These are phyloP conservation scores for Heliconius hermathena DNA, from an alignment of 1,140 invertebrate genomes.

Conservation along the genomic window DNA sequence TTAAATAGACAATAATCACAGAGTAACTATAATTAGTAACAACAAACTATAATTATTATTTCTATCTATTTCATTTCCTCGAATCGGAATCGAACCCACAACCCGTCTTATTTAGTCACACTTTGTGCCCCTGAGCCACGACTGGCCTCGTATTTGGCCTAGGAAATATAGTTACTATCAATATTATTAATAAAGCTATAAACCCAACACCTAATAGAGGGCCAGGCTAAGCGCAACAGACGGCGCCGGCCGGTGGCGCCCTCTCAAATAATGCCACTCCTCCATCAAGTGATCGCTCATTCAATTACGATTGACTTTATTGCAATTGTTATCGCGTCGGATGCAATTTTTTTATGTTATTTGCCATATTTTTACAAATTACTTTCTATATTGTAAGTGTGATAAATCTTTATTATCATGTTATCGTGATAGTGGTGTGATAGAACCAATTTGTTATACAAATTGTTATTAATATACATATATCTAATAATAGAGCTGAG, in stretches of 20 bases:
- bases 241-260: slow-evolving; percentile 42
- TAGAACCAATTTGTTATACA: neutral
- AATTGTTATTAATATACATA: too few species aligned
- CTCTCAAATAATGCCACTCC: slow-evolving; percentile 43
- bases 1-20: too few species aligned
- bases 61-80: too few species aligned
- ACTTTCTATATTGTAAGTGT: neutral
- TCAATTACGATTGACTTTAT: slow-evolving; percentile 49
- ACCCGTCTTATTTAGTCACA: too few species aligned
- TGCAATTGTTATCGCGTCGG: slow-evolving; percentile 41
- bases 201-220: neutral
- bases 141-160: too few species aligned
- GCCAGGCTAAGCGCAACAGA: slow-evolving; percentile 31
- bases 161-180: neutral
- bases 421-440: neutral
- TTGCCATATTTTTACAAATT: slow-evolving; percentile 9
- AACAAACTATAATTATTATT: too few species aligned
- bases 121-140: too few species aligned
- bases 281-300: slow-evolving; percentile 38
- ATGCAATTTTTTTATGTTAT: slow-evolving; percentile 37
- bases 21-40: too few species aligned
- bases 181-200: neutral
- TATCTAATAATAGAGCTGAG: too few species aligned
- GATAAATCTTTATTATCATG: neutral
- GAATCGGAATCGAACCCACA: too few species aligned